Base-by-base conservation (phyloP, 2,888 invertebrate species). In the Stenotaenia linearis region DNA sequence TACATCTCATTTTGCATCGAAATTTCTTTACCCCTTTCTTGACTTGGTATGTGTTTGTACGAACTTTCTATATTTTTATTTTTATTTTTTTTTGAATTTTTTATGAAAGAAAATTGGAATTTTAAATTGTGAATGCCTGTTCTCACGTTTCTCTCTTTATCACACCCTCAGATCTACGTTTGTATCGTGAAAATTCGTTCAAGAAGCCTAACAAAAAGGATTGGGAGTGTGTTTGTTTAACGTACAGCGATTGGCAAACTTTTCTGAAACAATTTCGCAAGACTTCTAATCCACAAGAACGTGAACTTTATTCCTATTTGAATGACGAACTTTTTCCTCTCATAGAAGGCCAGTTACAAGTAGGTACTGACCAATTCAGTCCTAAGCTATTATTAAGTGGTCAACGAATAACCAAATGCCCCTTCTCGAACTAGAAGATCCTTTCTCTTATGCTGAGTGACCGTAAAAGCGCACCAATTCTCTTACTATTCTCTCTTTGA, bases 161-260 rank as follows among this genome's bases (percentile, higher is more conserved):
- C 21, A 75, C 32, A 75, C 75, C 25, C 30, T 77, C 40, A 83
- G 83, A 83, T 82, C 81, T 83, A 56, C 82, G 84, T 79, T 81
- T 84, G 78, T 84, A 83, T 82, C 82, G 83, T 80, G 84, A 84
- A 80, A 82, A 82, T 80, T 81, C 83, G 12, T 79, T 79, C 74
- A 82, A 83, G 81, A 83, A 83, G 80, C 82, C 81, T 61, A 83
- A 80, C 75, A 83, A 81, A 79, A 82, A 82, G 80, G 83, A 83
- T 77, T 84, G 83, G 83, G 84, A 84, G 81, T 84, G 83, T 79
- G 83, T 84, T 23, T 84, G 83, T 80, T 80, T 83, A 74, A 83
- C 83, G 23, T 77, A 83, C 25, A 56, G 80, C 32, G 84, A 84
- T 75, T 84, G 84, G 84, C 81, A 82, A 56, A 80, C 82, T 56